These are phyloP conservation scores for Ormyrus thymus DNA, from an alignment of 2,888 invertebrate species.

Conservation along the genomic window DNA sequence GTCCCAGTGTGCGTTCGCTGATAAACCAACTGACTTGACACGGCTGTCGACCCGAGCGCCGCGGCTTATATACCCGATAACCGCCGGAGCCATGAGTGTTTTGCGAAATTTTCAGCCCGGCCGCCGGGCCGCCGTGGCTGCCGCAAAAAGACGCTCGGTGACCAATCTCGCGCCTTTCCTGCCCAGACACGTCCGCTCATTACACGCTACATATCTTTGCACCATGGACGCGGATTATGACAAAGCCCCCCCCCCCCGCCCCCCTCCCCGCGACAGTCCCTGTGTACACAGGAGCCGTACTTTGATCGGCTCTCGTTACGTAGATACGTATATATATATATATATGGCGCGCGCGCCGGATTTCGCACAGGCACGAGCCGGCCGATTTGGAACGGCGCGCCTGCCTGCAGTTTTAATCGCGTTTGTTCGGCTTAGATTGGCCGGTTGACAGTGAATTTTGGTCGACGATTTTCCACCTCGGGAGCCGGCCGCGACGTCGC, in stretches of 20 bases:
- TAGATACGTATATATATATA: background rate
- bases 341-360: background rate
- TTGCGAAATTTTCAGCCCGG: slow-evolving; percentile 41
- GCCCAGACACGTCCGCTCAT: background rate
- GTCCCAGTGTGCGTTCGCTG: background rate
- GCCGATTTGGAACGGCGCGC: slow-evolving; percentile 2
- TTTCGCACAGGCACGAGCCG: slow-evolving; percentile 4
- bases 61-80: slow-evolving; percentile 40
- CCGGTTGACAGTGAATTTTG: slow-evolving; percentile 4
- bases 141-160: slow-evolving; percentile 51
- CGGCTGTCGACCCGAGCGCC: background rate
- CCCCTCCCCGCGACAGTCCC: too few relatives aligned
- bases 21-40: slow-evolving; percentile 23
- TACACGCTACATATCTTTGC: background rate
- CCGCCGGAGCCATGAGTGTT: background rate
- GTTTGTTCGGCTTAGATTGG: slow-evolving; percentile 16
- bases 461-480: background rate
- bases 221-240: slow-evolving; percentile 42
- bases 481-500: too few relatives aligned
- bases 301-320: slow-evolving; percentile 23
- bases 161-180: slow-evolving; percentile 41
- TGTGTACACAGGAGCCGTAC: background rate
- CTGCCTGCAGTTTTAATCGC: background rate
- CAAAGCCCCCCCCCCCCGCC: slow-evolving; percentile 6
- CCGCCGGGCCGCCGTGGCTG: background rate